phyloP scores from a whole-genome alignment of 2,797 vertebrate species.

The Austrolebias charrua region DNA sequence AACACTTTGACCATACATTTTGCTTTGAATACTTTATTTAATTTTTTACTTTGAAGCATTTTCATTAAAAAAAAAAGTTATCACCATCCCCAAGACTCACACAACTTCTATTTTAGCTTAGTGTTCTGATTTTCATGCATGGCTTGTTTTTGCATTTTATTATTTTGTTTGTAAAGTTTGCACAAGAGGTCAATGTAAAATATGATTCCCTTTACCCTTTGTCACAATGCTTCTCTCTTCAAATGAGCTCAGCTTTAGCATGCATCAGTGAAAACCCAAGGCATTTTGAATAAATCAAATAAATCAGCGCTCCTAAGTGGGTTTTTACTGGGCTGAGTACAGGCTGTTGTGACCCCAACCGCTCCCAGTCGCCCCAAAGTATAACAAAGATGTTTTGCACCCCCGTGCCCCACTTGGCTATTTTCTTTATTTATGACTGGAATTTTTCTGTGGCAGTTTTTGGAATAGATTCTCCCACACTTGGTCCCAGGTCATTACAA shows the following conservation, averaged over 20 bases:
- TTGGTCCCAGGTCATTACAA: conserved; percentile 48
- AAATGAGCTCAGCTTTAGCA: conserved; percentile 51
- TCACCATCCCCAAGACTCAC: neutral
- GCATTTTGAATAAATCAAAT: conserved; percentile 68
- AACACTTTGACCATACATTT: conserved; percentile 1
- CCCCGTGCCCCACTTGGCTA: conserved; percentile 33
- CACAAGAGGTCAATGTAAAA: conserved; percentile 45
- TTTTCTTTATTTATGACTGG: conserved; percentile 57
- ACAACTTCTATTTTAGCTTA: neutral
- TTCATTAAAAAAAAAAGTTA: neutral
- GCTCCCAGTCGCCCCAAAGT: conserved; percentile 51
- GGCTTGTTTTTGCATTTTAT: conserved; percentile 21
- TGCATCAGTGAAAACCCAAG: conserved; percentile 52
- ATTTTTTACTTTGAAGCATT: neutral
- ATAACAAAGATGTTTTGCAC: conserved; percentile 56
- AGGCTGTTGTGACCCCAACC: conserved; percentile 58
- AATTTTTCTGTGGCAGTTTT: conserved; percentile 42
- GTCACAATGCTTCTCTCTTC: conserved; percentile 42
- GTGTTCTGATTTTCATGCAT: conserved; percentile 7
- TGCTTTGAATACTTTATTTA: neutral
- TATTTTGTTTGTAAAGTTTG: conserved; percentile 36
- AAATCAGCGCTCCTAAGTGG: conserved; percentile 62
- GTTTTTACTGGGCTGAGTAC: conserved; percentile 64
- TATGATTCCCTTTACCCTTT: conserved; percentile 54
- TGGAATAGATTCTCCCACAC: conserved; percentile 47